Percentiles rank a stretch among this genome's conserved stretches.
These are phyloP conservation scores for Hydriomena furcata DNA, from an alignment of 2,888 invertebrate genomes.

Conservation along the genomic window DNA sequence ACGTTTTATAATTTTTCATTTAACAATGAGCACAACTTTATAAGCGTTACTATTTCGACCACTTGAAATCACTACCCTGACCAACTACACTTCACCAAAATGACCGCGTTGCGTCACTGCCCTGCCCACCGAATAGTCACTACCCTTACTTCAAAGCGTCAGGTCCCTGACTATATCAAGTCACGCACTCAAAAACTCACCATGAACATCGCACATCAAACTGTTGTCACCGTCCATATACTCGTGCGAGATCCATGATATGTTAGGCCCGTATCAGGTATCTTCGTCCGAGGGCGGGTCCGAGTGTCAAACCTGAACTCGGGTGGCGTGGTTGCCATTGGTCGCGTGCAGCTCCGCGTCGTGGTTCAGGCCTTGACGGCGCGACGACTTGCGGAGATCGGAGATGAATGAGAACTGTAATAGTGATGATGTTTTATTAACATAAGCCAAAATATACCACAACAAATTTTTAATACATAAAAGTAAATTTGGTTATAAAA, in stretches of 20 bases:
- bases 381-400: conserved; percentile 65
- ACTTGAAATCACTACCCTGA: neutral
- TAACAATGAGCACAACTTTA: neutral
- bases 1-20: no score
- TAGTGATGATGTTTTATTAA: no score
- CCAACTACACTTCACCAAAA: neutral
- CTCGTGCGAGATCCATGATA: conserved; percentile 76
- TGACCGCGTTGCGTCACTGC: neutral
- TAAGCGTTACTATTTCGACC: neutral
- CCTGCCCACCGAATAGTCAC: neutral
- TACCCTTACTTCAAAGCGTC: neutral
- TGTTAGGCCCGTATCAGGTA: conserved; percentile 55
- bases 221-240: conserved; percentile 40
- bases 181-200: conserved; percentile 26
- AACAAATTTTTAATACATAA: no score
- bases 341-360: conserved; percentile 70
- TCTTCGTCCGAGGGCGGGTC: conserved; percentile 55
- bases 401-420: conserved; percentile 72
- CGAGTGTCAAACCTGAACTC: conserved; percentile 73
- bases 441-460: no score
- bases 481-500: no score
- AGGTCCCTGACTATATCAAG: conserved; percentile 6
- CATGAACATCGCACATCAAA: conserved; percentile 8
- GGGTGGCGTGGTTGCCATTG: conserved; percentile 66
- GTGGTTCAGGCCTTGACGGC: conserved; percentile 51